Conservation (phyloP, 2,113 vertebrate species). For the Calidris pygmaea region DNA sequence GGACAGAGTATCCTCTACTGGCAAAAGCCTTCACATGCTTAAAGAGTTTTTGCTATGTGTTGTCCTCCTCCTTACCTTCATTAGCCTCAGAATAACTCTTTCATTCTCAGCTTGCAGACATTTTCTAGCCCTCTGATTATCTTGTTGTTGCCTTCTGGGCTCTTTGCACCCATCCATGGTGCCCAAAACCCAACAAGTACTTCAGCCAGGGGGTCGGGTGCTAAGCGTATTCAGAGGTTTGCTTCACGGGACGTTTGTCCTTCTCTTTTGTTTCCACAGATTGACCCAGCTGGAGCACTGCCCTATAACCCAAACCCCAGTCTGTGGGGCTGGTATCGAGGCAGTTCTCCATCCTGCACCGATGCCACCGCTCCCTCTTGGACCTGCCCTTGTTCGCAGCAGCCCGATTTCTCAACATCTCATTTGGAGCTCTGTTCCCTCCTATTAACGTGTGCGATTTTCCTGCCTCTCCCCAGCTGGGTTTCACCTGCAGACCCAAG, state of each 20-base stretch:
- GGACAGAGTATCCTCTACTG: background rate
- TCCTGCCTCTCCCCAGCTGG: background rate
- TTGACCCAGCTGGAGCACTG: background rate
- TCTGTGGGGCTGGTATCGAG: accelerated
- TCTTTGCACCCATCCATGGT: accelerated
- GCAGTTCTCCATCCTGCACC: background rate
- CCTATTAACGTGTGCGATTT: background rate
- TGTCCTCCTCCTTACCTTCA: background rate
- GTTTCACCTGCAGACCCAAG: background rate
- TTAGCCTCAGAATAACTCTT: background rate
- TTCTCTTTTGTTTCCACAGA: background rate
- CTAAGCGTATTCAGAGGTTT: background rate
- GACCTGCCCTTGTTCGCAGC: background rate
- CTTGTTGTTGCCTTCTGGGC: background rate
- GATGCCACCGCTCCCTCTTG: background rate
- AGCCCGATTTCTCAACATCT: background rate
- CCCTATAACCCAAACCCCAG: background rate
- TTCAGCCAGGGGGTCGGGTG: background rate
- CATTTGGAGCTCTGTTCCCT: background rate
- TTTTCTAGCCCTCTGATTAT: background rate
- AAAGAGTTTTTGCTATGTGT: background rate
- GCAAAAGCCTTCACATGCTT: background rate
- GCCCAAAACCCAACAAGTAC: background rate
- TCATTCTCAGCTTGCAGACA: background rate
- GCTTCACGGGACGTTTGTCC: background rate